Evolutionary conservation across 1,140 invertebrate genomes (phyloP).

Genomic region (Ceratoteleas bidentatus): DNA sequence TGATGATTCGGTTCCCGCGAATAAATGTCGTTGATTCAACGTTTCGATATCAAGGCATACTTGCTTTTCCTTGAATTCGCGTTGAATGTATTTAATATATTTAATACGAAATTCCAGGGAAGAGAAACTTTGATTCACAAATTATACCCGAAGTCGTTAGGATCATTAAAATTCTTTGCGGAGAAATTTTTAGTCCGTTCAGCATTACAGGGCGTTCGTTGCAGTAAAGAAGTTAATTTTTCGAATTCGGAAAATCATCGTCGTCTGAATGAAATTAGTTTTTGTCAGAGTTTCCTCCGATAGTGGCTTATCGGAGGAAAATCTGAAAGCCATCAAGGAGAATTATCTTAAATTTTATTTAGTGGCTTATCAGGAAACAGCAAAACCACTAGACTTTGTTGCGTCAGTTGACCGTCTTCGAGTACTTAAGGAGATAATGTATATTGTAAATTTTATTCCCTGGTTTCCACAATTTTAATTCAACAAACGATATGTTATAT

Average conservation of each 20-base stretch:
- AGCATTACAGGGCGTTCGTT: background rate
- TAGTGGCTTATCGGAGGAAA: background rate
- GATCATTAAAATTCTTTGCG: constrained; percentile 5
- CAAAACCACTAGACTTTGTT: background rate
- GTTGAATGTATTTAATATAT: constrained; percentile 16
- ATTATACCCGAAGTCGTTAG: constrained; percentile 19
- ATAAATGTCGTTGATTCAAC: constrained; percentile 6
- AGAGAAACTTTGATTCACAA: constrained; percentile 16
- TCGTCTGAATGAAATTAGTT: background rate
- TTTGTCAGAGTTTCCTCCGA: constrained; percentile 19
- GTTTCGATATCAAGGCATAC: constrained; percentile 28
- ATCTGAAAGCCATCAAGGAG: background rate
- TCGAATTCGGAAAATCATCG: constrained; percentile 2
- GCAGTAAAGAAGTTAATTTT: background rate
- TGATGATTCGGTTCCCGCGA: constrained; percentile 9
- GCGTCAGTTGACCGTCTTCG: background rate
- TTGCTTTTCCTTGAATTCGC: constrained; percentile 22
- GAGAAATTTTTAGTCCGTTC: constrained; percentile 15
- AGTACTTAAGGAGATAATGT: too few species aligned
- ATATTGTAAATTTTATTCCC: too few species aligned
- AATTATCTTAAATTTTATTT: constrained; percentile 25
- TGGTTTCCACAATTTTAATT: too few species aligned
- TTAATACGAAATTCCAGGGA: constrained; percentile 28
- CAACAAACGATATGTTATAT: too few species aligned
- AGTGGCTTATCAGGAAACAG: background rate